phyloP scores from a whole-genome alignment of 30 jellyfish, hydroid and myxozoan genomes.

The Cassiopea andromeda region DNA sequence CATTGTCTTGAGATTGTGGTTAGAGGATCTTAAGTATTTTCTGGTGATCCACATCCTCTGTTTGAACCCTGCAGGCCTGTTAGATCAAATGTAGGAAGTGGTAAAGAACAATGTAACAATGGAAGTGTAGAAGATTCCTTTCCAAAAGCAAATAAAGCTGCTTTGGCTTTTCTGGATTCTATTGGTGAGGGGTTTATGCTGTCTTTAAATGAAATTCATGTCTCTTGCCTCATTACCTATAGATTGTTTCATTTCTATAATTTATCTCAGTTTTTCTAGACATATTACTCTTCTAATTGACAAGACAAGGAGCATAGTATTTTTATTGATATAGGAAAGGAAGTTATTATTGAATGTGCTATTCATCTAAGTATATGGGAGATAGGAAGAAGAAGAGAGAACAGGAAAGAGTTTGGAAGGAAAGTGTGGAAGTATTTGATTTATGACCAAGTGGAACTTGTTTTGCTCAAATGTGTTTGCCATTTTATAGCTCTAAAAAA shows the following conservation, averaged over 20 bases:
- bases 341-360: too few species aligned
- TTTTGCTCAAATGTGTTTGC: too few species aligned
- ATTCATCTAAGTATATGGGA: too few species aligned
- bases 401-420: too few species aligned
- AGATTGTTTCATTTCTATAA: neutral
- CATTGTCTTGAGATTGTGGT: neutral
- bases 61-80: neutral
- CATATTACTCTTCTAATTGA: neutral
- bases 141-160: conserved; percentile 63
- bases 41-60: neutral
- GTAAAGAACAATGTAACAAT: neutral
- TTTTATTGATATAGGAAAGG: too few species aligned
- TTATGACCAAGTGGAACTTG: too few species aligned
- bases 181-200: conserved; percentile 36
- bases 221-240: neutral
- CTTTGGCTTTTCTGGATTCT: conserved; percentile 35
- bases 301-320: too few species aligned
- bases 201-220: neutral
- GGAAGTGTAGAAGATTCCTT: conserved; percentile 18
- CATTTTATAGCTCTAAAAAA: too few species aligned
- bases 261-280: neutral
- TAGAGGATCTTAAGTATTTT: neutral
- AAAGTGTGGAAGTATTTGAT: too few species aligned
- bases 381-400: too few species aligned
- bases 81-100: neutral